These are phyloP conservation scores for Falco berigora DNA, from an alignment of 2,797 vertebrate genomes.

Conservation along the genomic window DNA sequence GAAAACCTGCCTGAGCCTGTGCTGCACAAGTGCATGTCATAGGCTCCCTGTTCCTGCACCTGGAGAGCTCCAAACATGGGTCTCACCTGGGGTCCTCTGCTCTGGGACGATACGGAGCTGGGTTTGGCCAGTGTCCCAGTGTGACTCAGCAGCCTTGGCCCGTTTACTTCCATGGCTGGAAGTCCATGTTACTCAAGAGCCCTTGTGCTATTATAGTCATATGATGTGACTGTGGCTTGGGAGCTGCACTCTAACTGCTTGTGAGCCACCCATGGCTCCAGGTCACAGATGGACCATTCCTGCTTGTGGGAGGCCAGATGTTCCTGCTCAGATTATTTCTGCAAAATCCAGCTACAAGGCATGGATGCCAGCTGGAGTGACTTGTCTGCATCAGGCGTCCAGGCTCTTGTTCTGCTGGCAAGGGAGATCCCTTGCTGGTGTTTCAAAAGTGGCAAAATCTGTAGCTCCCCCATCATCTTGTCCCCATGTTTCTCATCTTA, in stretches of 20 bases:
- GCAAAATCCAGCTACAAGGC: neutral
- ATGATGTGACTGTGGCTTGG: neutral
- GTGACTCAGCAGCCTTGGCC: neutral
- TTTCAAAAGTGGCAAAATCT: neutral
- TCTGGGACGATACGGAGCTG: neutral
- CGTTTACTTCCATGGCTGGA: neutral
- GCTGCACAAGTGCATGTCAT: neutral
- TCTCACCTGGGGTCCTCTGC: neutral
- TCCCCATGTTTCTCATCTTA: neutral
- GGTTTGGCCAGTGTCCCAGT: neutral
- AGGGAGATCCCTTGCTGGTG: neutral
- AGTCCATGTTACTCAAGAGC: neutral
- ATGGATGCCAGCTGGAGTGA: neutral
- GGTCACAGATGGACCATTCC: neutral
- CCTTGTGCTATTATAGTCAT: neutral
- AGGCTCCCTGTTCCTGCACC: neutral
- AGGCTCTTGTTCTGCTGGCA: neutral
- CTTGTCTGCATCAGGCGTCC: neutral
- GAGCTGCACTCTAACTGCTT: neutral
- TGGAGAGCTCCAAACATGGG: neutral
- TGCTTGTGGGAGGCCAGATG: slow-evolving; percentile 9
- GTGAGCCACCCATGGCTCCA: neutral
- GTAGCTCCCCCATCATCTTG: neutral
- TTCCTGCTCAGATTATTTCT: slow-evolving; percentile 21
- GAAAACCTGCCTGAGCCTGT: neutral